A percentile compares a stretch with the other conserved stretches of the same genome.
phyloP scores from a whole-genome alignment of 2,888 invertebrate species.

The Horisme vitalbata region DNA sequence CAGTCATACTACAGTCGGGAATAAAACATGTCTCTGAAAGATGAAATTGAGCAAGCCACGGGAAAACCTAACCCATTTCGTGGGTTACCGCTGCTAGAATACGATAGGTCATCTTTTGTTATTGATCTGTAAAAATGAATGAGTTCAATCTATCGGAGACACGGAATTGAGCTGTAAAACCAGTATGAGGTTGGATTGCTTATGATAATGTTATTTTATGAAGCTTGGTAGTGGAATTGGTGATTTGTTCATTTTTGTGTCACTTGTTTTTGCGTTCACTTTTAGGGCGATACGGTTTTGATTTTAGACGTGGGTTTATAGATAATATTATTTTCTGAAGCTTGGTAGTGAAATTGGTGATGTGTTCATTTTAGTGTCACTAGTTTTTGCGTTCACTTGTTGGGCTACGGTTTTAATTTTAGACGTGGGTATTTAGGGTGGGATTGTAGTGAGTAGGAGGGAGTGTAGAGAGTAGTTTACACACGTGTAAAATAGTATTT shows the following conservation, averaged over 20 bases:
- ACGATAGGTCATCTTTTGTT: slow-evolving; percentile 34
- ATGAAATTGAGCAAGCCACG: neutral
- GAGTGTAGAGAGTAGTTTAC: no score
- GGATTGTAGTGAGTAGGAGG: no score
- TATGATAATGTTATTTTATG: slow-evolving; percentile 17
- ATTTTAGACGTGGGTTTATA: no score
- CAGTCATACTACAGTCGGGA: no score
- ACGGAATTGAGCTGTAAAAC: slow-evolving; percentile 18
- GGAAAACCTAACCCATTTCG: neutral
- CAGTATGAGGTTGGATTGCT: slow-evolving; percentile 11
- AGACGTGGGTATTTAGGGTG: no score
- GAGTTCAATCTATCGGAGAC: slow-evolving; percentile 12
- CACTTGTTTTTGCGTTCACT: no score
- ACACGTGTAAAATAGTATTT: no score
- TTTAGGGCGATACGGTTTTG: no score
- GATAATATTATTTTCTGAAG: slow-evolving; percentile 14
- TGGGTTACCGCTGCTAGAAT: slow-evolving; percentile 12
- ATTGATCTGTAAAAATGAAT: slow-evolving; percentile 36
- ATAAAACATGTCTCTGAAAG: neutral
- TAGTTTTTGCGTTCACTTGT: no score
- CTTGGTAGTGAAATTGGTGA: neutral
- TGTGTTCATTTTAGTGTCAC: no score
- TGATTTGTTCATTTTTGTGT: no score
- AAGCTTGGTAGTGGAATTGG: neutral
- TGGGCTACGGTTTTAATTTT: no score